A percentile compares a stretch with the other conserved stretches of the same genome.
phyloP scores from a whole-genome alignment of 2,888 invertebrate species.

The Gymnocheta viridis region DNA sequence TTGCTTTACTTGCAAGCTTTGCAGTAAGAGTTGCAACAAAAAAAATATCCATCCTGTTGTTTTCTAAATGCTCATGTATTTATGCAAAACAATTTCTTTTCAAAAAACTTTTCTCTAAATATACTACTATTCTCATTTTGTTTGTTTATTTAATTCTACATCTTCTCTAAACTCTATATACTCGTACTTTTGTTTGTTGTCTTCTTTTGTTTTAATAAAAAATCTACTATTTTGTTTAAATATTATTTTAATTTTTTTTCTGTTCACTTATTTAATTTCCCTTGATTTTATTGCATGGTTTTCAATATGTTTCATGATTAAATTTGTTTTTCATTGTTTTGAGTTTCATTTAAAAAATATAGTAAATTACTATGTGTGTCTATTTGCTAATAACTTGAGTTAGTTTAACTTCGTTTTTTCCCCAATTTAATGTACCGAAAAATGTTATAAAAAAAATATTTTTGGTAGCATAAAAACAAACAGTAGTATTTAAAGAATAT shows the following conservation, averaged over 20 bases:
- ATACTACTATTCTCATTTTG: slow-evolving; percentile 44
- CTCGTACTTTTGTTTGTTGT: slow-evolving; percentile 48
- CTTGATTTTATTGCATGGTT: slow-evolving; percentile 70
- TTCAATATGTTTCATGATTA: slow-evolving; percentile 68
- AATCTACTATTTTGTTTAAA: slow-evolving; percentile 67
- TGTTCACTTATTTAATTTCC: slow-evolving; percentile 69
- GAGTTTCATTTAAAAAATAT: slow-evolving; percentile 53
- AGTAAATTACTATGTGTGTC: not conserved
- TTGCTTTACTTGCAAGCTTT: not conserved
- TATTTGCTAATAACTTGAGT: not conserved
- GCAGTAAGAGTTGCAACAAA: slow-evolving; percentile 8
- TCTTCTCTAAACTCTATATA: slow-evolving; percentile 55
- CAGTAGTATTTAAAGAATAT: too few species aligned
- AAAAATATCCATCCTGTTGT: slow-evolving; percentile 7
- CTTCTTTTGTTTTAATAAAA: slow-evolving; percentile 61
- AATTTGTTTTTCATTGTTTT: slow-evolving; percentile 62
- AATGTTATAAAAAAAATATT: not conserved
- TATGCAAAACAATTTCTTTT: slow-evolving; percentile 50
- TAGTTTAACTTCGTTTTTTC: not conserved
- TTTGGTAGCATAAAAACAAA: not conserved
- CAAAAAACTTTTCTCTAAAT: slow-evolving; percentile 66
- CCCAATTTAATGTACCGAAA: not conserved
- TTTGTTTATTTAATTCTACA: slow-evolving; percentile 14
- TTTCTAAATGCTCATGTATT: slow-evolving; percentile 30
- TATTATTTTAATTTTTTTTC: slow-evolving; percentile 57